A percentile compares a stretch with the other conserved stretches of the same genome.
These are phyloP conservation scores for Diloba caeruleocephala DNA, from an alignment of 2,888 invertebrate species.

Conservation along the genomic window DNA sequence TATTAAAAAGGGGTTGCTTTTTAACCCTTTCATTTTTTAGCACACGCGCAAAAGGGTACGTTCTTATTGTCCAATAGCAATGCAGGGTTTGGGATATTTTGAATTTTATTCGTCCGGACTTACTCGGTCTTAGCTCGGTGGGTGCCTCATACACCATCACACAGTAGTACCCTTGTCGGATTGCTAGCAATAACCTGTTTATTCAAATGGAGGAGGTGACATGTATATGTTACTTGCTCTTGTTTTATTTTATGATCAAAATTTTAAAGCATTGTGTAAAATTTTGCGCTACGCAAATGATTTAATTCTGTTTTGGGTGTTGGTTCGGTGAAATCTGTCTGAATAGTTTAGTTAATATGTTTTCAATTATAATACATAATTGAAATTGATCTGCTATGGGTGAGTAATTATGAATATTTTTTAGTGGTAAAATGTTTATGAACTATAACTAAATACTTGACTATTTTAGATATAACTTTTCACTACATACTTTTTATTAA, in stretches of 20 bases:
- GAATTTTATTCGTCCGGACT: constrained; percentile 78
- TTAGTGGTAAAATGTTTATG: too few species aligned
- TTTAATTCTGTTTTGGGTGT: constrained; percentile 2
- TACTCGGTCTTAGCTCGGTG: constrained; percentile 60
- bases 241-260: constrained; percentile 1
- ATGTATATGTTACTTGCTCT: constrained; percentile 3
- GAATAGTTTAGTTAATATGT: background rate
- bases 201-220: constrained; percentile 51
- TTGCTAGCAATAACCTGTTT: constrained; percentile 67
- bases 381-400: background rate
- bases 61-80: constrained; percentile 81
- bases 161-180: constrained; percentile 70
- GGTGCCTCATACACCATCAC: constrained; percentile 59
- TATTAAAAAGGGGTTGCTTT: constrained; percentile 81
- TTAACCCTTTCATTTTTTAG: constrained; percentile 87
- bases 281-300: too few species aligned
- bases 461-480: too few species aligned
- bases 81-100: constrained; percentile 72
- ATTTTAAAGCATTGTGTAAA: constrained; percentile 16
- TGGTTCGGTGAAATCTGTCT: background rate
- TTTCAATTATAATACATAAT: background rate
- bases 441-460: too few species aligned
- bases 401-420: too few species aligned
- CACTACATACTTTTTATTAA: too few species aligned
- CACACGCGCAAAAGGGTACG: constrained; percentile 86